Evolutionary conservation across 2,113 vertebrate species (phyloP), one percentile per base, ranked within the genome.

Genomic region (Ranitomeya variabilis): DNA sequence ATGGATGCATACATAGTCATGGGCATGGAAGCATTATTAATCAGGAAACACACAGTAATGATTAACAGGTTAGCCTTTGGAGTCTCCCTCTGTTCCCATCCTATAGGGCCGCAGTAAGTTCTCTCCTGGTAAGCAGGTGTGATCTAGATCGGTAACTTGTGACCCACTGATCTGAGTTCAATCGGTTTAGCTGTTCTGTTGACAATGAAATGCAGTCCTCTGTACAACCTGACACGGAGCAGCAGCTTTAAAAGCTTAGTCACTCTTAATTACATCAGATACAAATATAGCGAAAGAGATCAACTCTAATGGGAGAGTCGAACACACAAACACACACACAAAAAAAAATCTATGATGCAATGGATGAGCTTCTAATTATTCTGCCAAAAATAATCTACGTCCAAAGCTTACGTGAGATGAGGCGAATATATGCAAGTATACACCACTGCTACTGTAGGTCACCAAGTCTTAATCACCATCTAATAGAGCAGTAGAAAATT

Each of bases 191-290:
- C 73, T 51, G 71, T 76, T 78, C 11, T 77, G 60, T 66, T 79
- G 74, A 79, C 85, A 83, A 52, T 52, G 37, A 18, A 64, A 54
- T 23, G 19, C 15, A 15, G 60, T 86, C 37, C 85, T 66, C 37
- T 67, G 74, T 31, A 78, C 74, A 79, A 67, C 60, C 59, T 66
- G 60, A 79, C 76, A 79, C 74, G 16, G 31, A 78, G 85, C 59
- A 86, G 85, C 85, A 60, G 85, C 31, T 77, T 86, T 51, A 77
- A 73, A 52, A 37, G 85, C 85, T 86, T 67, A 79, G 85, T 62
- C 45, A 67, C 10, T 66, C 85, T 51, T 77, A 86, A 77, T 77
- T 62, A 86, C 85, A 86, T 59, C 45, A 78, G 59, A 78, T 66
- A 37, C 69, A 78, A 66, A 86, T 45, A 26, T 54, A 86, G 69